Conservation (phyloP, 1,140 invertebrate genomes). For the Leptinotarsa undecemlineata region DNA sequence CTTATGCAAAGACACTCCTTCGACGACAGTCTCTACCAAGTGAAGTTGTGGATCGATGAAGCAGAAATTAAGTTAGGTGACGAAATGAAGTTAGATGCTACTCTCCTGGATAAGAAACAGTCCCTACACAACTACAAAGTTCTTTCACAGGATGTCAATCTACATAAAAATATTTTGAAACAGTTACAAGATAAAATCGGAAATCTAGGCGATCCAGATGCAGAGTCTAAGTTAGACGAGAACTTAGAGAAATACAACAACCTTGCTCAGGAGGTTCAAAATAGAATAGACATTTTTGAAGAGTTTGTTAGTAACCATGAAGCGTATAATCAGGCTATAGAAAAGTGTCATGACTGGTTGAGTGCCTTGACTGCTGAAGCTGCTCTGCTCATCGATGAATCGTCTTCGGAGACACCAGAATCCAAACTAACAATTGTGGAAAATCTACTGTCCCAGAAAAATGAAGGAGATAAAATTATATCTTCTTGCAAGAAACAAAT, state of each 20-base stretch:
- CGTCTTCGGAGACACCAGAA: slow-evolving; percentile 73
- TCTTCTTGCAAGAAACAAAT: slow-evolving; percentile 72
- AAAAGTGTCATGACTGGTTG: slow-evolving; percentile 74
- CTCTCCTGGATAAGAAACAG: slow-evolving; percentile 83
- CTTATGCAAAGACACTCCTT: slow-evolving; percentile 87
- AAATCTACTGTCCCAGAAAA: slow-evolving; percentile 72
- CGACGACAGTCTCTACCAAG: slow-evolving; percentile 84
- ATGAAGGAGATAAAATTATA: slow-evolving; percentile 74
- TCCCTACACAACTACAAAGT: slow-evolving; percentile 75
- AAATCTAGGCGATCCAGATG: slow-evolving; percentile 74
- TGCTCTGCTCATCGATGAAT: slow-evolving; percentile 67
- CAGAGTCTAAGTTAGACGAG: slow-evolving; percentile 69
- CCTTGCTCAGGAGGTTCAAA: slow-evolving; percentile 68
- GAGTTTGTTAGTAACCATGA: slow-evolving; percentile 81
- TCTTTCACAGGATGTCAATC: slow-evolving; percentile 78
- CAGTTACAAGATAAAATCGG: slow-evolving; percentile 78
- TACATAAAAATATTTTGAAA: slow-evolving; percentile 77
- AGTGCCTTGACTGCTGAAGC: slow-evolving; percentile 71
- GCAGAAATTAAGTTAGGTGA: slow-evolving; percentile 70
- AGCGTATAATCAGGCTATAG: slow-evolving; percentile 77
- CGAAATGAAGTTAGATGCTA: slow-evolving; percentile 71
- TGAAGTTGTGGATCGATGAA: slow-evolving; percentile 79
- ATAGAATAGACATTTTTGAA: slow-evolving; percentile 69
- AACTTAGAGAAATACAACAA: slow-evolving; percentile 72
- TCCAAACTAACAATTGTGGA: slow-evolving; percentile 74